Percentiles rank a stretch among this genome's conserved stretches.
These are phyloP conservation scores for Halcyon chelicuti DNA, from an alignment of 2,797 vertebrate genomes.

Conservation along the genomic window DNA sequence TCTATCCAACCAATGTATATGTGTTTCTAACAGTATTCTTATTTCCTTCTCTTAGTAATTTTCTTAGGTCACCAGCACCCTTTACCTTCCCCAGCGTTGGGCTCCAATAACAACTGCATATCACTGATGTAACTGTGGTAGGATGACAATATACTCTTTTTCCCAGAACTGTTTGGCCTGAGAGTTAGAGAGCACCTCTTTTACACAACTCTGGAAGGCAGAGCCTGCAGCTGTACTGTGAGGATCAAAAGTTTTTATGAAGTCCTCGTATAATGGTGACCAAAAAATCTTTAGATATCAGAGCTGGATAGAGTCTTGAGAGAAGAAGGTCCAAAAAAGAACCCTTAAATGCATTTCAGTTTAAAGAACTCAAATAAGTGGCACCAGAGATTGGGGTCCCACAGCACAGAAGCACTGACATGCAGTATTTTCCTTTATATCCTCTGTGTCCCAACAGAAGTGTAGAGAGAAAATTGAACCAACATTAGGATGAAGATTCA, in stretches of 20 bases:
- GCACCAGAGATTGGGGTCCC: neutral
- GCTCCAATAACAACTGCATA: neutral
- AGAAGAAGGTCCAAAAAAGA: neutral
- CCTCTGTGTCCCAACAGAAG: neutral
- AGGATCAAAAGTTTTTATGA: neutral
- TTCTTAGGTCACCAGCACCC: neutral
- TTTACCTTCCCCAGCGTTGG: neutral
- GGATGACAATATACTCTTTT: neutral
- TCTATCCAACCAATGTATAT: neutral
- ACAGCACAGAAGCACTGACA: neutral
- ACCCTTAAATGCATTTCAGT: neutral
- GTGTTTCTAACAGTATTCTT: neutral
- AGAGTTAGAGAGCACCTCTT: neutral
- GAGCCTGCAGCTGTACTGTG: neutral
- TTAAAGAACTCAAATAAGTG: neutral
- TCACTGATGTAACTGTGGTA: neutral
- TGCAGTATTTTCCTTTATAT: neutral
- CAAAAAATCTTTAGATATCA: neutral
- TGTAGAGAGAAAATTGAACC: neutral
- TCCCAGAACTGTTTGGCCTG: neutral
- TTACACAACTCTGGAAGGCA: neutral
- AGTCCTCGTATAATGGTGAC: neutral
- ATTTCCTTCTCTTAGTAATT: neutral
- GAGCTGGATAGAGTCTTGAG: neutral
- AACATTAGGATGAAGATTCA: neutral